These are phyloP conservation scores for Priocnemis perturbator DNA, from an alignment of 2,888 invertebrate genomes.

Conservation along the genomic window DNA sequence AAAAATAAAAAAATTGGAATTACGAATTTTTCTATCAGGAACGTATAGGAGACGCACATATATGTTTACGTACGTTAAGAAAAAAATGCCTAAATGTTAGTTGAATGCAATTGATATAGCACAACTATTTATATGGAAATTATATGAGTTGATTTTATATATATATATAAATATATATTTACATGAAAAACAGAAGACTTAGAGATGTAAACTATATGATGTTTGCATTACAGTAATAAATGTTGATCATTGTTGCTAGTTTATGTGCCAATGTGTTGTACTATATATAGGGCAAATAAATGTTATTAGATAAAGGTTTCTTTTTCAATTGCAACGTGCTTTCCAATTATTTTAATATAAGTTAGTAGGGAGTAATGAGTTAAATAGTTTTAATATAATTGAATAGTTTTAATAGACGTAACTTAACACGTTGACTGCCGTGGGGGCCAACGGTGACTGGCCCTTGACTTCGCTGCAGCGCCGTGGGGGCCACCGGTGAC, in stretches of 20 bases:
- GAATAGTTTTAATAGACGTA: too few relatives aligned
- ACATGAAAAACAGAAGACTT: constrained; percentile 42
- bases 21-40: too few relatives aligned
- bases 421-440: too few relatives aligned
- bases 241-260: constrained; percentile 72
- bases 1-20: too few relatives aligned
- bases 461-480: too few relatives aligned
- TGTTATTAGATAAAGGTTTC: constrained; percentile 60
- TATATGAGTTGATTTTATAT: constrained; percentile 63
- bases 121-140: constrained; percentile 52
- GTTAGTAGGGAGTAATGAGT: too few relatives aligned
- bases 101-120: constrained; percentile 46
- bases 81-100: constrained; percentile 55
- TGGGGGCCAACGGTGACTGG: too few relatives aligned
- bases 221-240: constrained; percentile 67
- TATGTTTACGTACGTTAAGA: constrained; percentile 15
- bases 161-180: constrained; percentile 53
- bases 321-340: constrained; percentile 14
- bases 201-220: constrained; percentile 55
- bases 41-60: too few relatives aligned
- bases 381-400: not conserved
- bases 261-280: constrained; percentile 70
- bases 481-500: too few relatives aligned
- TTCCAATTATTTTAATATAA: not conserved
- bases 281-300: constrained; percentile 65